Base-by-base conservation (phyloP, 2,888 invertebrate genomes). In the Ceramica pisi region DNA sequence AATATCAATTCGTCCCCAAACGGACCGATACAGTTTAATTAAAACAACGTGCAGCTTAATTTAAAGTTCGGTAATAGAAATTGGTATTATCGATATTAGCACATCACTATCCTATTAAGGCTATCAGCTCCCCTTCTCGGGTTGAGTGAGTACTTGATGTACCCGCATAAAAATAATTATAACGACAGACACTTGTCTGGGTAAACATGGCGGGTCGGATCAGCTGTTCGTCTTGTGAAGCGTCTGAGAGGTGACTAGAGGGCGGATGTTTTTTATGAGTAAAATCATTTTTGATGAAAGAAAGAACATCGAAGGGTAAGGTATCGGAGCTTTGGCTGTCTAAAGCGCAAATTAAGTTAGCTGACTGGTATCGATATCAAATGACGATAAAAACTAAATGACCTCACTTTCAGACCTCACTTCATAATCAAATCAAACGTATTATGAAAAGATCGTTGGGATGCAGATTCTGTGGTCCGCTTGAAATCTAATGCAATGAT, bases 61-160 rank as follows among this genome's bases (percentile, higher is more conserved):
- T 76, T 72, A 77, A 79, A 75, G 75, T 83, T 68, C 21, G 70
- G 41, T 82, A 75, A 84, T 77, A 82, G 78, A 71, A 70, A 73
- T 71, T 81, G 79, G 50, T 61, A 69, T 73, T 82, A 85, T 81
- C 80, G 82, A 83, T 81, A 84, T 84, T 82, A 81, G 63, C 63
- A 72, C 89, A 85, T 86, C 91, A 89, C 90, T 90, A 86, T 61
- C 71, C 86, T 84, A 84, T 84, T 87, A 83, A 83, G 79, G 78
- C 85, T 86, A 87, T 91, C 89, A 89, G 86, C 75, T 83, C 68
- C 82, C 87, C 63, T 53, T 21, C 85, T 82, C 80, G 44, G 66
- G 19, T 35, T 71, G 61, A 81, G 63, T 75, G 76, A 68, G 57
- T 59, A 64, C 66, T 68, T 71, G 56, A 62, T 60, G 70, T 60